phyloP scores from a whole-genome alignment of 2,113 vertebrate genomes.

The Tragelaphus buxtoni region DNA sequence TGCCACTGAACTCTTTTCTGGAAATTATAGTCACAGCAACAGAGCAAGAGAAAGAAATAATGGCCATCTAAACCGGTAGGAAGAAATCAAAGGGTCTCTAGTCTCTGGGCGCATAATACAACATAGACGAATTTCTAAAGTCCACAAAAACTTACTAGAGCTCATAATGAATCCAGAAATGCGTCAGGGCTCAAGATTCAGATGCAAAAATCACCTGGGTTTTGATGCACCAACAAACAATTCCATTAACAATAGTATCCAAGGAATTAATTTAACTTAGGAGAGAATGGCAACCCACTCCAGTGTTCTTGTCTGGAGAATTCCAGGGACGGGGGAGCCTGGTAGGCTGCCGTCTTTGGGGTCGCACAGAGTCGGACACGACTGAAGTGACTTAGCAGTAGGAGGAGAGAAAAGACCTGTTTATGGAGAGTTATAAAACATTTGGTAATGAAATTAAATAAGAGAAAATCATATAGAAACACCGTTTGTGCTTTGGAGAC shows the following conservation, averaged over 20 bases:
- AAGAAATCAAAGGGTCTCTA: neutral
- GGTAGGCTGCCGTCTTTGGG: too few relatives aligned
- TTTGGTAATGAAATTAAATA: neutral
- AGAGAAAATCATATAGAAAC: neutral
- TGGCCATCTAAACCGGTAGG: rapidly evolving
- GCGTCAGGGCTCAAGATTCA: neutral
- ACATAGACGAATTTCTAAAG: neutral
- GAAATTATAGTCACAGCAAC: neutral
- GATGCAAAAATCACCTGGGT: neutral
- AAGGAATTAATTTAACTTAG: neutral
- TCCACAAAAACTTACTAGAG: neutral
- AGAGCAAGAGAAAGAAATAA: neutral
- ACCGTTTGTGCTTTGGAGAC: neutral
- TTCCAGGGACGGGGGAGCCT: too few relatives aligned
- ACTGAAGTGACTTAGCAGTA: too few relatives aligned
- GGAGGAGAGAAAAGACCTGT: neutral
- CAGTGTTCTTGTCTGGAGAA: too few relatives aligned
- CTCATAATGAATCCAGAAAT: neutral
- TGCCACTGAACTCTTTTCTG: neutral
- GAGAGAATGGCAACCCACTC: too few relatives aligned
- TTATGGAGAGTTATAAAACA: neutral
- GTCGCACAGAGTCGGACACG: too few relatives aligned
- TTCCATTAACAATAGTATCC: neutral
- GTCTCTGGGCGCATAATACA: neutral
- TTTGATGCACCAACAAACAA: neutral